Evolutionary conservation across 2,797 vertebrate genomes (phyloP).

Genomic region (Argentina silus): DNA sequence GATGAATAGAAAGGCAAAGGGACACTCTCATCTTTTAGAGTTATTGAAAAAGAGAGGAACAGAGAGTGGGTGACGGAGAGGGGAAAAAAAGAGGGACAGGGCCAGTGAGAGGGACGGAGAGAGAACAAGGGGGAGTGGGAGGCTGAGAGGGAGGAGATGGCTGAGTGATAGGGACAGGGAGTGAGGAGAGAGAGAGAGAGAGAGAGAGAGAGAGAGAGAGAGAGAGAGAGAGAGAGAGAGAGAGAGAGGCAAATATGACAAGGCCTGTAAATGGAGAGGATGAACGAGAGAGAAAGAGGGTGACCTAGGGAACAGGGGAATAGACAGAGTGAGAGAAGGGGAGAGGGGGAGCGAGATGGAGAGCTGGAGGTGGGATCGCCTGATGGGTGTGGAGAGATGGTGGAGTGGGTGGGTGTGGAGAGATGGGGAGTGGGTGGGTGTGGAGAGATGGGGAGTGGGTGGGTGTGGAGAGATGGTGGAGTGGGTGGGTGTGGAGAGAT

Average conservation of each 20-base stretch:
- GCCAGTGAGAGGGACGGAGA: not conserved
- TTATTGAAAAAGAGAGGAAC: not conserved
- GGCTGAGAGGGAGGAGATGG: not conserved
- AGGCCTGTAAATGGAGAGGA: no score
- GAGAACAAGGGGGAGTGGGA: not conserved
- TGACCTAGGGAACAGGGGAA: not conserved
- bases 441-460: not conserved
- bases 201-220: not conserved
- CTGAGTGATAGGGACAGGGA: not conserved
- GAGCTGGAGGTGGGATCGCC: not conserved
- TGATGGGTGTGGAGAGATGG: no score
- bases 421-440: no score
- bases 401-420: no score
- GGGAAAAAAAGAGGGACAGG: not conserved
- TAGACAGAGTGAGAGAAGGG: no score
- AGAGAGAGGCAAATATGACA: no score
- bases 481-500: not conserved
- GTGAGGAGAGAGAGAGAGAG: not conserved
- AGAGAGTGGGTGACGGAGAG: slow-evolving; percentile 18
- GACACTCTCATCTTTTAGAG: not conserved
- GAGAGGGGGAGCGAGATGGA: slow-evolving; percentile 7
- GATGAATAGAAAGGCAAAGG: not conserved
- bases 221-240: not conserved
- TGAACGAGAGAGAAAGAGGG: no score
- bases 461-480: not conserved